Base-by-base conservation (phyloP, 1,140 invertebrate species). In the Gyrodactylus salaris region DNA sequence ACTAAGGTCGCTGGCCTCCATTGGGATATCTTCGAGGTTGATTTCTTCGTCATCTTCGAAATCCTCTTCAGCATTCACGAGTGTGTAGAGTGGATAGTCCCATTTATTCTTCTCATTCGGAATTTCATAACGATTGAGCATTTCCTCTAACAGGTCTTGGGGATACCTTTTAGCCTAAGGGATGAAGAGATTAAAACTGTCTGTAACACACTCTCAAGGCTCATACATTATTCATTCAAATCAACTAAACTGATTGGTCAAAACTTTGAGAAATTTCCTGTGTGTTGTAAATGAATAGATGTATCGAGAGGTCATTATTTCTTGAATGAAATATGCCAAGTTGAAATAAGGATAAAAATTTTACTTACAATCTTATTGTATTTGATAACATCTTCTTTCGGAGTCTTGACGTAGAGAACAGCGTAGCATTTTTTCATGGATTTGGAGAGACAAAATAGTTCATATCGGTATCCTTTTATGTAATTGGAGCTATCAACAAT, bases 401-500 rank as follows among this genome's bases (percentile, higher is more conserved):
- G 34, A n/a, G 34, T 54, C n/a, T 54, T 54, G 7, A 54, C n/a
- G n/a, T 54, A 54, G 7, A 54, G 34, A 54, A 54, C 34, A 54
- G 34, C 34, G n/a, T 54, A 54, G 34, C 34, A 54, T n/a, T 54
- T 54, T 54, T 54, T 71, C 25, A 21, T 22, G 1, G 70, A 71
- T 25, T 71, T 71, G 1, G 70, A 23, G 24, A 69, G 20, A 24
- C 68, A 69, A 69, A 69, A 69, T 1, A 69, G 23, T 69, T 69
- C 68, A 69, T 69, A 69, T 16, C 68, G 68, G 23, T 7, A 69
- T 69, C 68, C 68, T 69, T 69, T 69, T 7, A 69, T 69, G 24
- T 69, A 69, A 21, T 69, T 69, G 20, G 24, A 69, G 20, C 20
- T 21, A 69, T 69, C 68, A 20, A 69, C 20, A 69, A 69, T 69